phyloP scores from a whole-genome alignment of 1,140 invertebrate species.

The Conus ventricosus region DNA sequence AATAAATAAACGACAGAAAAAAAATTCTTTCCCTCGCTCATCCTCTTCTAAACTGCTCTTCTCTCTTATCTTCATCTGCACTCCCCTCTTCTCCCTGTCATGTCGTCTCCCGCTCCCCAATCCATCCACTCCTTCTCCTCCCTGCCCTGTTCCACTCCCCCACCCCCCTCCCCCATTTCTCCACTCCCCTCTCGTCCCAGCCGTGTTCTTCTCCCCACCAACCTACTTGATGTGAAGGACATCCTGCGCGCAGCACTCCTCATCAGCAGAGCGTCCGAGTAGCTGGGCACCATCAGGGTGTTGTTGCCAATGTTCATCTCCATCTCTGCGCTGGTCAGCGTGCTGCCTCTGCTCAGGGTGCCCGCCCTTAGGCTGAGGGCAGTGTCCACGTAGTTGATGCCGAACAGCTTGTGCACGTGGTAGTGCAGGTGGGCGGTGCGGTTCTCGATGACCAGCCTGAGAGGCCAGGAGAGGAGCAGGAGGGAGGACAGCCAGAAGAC shows the following conservation, averaged over 20 bases:
- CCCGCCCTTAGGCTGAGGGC: constrained; percentile 75
- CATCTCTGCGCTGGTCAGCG: constrained; percentile 79
- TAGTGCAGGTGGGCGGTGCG: constrained; percentile 90
- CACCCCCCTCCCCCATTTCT: too few relatives aligned
- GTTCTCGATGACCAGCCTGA: constrained; percentile 87
- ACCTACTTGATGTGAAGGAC: neutral
- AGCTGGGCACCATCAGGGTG: constrained; percentile 81
- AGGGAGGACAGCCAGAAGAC: constrained; percentile 86
- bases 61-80: too few relatives aligned
- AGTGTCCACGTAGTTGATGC: constrained; percentile 74
- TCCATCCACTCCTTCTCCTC: too few relatives aligned
- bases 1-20: neutral
- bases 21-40: too few relatives aligned
- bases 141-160: too few relatives aligned
- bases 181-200: too few relatives aligned
- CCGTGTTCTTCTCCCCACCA: neutral
- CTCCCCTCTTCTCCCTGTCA: too few relatives aligned
- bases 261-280: constrained; percentile 83
- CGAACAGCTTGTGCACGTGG: constrained; percentile 79
- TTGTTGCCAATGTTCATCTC: constrained; percentile 82
- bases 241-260: constrained; percentile 68
- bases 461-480: constrained; percentile 89
- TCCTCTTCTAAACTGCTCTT: too few relatives aligned
- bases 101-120: too few relatives aligned
- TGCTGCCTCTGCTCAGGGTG: constrained; percentile 76